Evolutionary conservation across 2,113 vertebrate genomes (phyloP).

Genomic region (Sturnira hondurensis): DNA sequence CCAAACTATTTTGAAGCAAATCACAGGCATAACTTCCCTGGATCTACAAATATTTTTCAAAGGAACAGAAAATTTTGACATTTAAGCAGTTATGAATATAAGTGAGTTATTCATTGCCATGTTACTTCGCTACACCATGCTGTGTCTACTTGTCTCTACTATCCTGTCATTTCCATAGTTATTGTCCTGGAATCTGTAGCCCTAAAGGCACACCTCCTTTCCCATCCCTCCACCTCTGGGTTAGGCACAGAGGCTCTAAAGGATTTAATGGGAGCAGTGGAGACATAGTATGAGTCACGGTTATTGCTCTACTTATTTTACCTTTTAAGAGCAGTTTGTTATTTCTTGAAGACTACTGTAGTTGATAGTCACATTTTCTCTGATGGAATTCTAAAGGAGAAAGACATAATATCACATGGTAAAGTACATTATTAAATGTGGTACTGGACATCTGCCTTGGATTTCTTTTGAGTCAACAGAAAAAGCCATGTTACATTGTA

Average conservation of each 20-base stretch:
- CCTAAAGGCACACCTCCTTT: not conserved
- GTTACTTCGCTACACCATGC: not conserved
- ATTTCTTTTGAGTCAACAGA: constrained; percentile 49
- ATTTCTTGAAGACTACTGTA: not conserved
- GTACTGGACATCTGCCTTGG: constrained; percentile 19
- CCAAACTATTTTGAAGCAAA: not conserved
- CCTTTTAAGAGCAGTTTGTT: constrained; percentile 1
- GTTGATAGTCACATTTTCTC: not conserved
- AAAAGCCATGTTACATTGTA: constrained; percentile 65
- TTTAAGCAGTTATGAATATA: not conserved
- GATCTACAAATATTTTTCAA: constrained; percentile 9
- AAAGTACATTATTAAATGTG: not conserved
- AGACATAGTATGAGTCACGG: not conserved
- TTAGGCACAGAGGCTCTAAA: not conserved
- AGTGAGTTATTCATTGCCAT: not conserved
- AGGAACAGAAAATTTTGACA: not conserved
- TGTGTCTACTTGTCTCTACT: not conserved
- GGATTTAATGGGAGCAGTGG: not conserved
- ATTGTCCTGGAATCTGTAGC: not conserved
- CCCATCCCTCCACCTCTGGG: not conserved
- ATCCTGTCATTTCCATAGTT: not conserved
- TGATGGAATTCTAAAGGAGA: not conserved
- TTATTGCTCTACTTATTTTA: constrained; percentile 18
- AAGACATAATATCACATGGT: not conserved
- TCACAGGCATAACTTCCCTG: not conserved